Percentiles rank a stretch among this genome's conserved stretches.
These are phyloP conservation scores for Amblyjoppa proteus DNA, from an alignment of 2,888 invertebrate genomes.

Conservation along the genomic window DNA sequence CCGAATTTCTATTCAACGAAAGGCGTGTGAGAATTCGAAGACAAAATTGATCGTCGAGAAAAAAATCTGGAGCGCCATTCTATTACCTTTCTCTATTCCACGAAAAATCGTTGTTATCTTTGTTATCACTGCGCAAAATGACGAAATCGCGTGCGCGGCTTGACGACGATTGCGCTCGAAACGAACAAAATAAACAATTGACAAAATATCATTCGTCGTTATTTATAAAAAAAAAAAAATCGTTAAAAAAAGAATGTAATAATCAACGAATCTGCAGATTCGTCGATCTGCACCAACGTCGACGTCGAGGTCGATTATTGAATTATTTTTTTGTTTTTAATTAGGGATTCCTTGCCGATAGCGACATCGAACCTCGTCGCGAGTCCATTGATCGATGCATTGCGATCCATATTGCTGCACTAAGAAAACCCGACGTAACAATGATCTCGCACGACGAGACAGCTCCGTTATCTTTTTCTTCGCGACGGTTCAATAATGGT, in stretches of 20 bases:
- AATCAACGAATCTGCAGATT: too few species aligned
- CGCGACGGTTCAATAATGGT: conserved; percentile 79
- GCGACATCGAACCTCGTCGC: too few species aligned
- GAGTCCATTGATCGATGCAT: too few species aligned
- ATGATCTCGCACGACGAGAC: conserved; percentile 60
- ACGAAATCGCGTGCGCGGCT: background rate
- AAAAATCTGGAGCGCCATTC: conserved; percentile 60
- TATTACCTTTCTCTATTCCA: conserved; percentile 36
- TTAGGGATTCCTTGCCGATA: too few species aligned
- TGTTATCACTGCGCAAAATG: conserved; percentile 8
- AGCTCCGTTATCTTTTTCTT: conserved; percentile 71
- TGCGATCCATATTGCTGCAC: background rate
- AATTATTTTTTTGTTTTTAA: too few species aligned
- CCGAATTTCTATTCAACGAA: too few species aligned
- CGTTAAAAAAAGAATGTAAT: too few species aligned
- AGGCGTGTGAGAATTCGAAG: too few species aligned
- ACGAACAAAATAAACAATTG: background rate
- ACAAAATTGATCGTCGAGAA: background rate
- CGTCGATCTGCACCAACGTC: too few species aligned
- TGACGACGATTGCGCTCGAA: background rate
- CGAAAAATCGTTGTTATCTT: conserved; percentile 16
- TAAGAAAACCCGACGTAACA: background rate
- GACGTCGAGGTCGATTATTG: too few species aligned
- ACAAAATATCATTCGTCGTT: too few species aligned
- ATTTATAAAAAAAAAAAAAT: too few species aligned